Evolutionary conservation across 2,797 vertebrate species (phyloP).

Genomic region (Adelosebastes latens): DNA sequence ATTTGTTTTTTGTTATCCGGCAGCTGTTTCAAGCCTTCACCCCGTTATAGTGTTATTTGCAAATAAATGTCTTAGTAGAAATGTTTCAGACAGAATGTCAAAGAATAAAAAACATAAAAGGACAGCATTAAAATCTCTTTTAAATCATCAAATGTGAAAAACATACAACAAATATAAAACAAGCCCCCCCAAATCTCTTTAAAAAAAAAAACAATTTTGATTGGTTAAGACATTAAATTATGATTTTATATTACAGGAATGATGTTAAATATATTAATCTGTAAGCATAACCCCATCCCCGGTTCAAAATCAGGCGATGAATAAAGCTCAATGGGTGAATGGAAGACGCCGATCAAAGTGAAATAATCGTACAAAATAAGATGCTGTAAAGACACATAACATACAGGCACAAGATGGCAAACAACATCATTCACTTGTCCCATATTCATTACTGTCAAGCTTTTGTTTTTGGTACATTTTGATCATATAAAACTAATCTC

Average conservation of each 20-base stretch:
- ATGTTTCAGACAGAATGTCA: constrained; percentile 38
- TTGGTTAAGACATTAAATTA: constrained; percentile 66
- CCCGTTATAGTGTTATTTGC: constrained; percentile 32
- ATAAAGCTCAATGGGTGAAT: constrained; percentile 59
- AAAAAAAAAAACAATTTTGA: constrained; percentile 31
- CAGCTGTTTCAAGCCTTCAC: neutral
- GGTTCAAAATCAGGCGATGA: constrained; percentile 39
- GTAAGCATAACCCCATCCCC: constrained; percentile 36
- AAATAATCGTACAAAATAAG: constrained; percentile 34
- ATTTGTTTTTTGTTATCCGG: neutral
- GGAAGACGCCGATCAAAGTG: constrained; percentile 41
- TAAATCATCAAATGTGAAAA: constrained; percentile 47
- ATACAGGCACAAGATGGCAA: constrained; percentile 46
- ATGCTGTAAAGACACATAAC: constrained; percentile 25
- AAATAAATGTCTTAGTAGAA: constrained; percentile 37
- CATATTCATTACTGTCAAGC: constrained; percentile 26
- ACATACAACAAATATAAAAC: constrained; percentile 30
- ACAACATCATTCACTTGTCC: constrained; percentile 28
- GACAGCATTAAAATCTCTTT: constrained; percentile 23
- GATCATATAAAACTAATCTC: constrained; percentile 26
- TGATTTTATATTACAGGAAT: constrained; percentile 64
- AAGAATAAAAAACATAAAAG: constrained; percentile 16
- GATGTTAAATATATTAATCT: constrained; percentile 82
- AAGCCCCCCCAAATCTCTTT: constrained; percentile 21
- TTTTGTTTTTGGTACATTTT: constrained; percentile 57